Base-by-base conservation (phyloP, 2,888 invertebrate genomes). In the Plusia festucae region DNA sequence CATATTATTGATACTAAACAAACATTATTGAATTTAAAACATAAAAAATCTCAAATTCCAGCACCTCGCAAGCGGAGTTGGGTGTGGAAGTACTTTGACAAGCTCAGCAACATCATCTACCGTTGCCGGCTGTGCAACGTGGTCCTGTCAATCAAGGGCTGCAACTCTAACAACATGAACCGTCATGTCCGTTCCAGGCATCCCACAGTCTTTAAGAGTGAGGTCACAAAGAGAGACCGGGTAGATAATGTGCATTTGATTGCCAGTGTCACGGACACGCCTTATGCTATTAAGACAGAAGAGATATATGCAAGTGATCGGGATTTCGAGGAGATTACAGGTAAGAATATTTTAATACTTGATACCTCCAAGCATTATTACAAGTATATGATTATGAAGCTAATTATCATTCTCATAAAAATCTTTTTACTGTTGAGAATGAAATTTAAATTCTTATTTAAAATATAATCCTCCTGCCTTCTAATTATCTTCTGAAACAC, bases 1-100 rank as follows among this genome's bases (percentile, higher is more conserved):
- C n/a, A n/a, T n/a, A n/a, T n/a, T 24, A 24, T 3, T 24, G 5
- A 24, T 24, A 24, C 2, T 5, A 24, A 24, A 24, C 2, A 5
- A 3, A 24, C 24, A 24, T 24, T 2, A 24, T 18, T 9, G 11
- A 16, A 32, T 15, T 53, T n/a, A n/a, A n/a, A n/a, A 53, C 2
- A 16, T 16, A 6, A 18, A 34, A 16, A 2, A 11, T 54, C 16
- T 18, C 6, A 54, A 57, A 62, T 88, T 88, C 6, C 87, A 92
- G 94, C 87, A 8, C 85, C 87, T 30, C 89, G 93, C 44, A 92
- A 89, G 82, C 85, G 94, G 46, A 95, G 95, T 66, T 95, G 95
- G 95, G 93, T 95, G 0, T 95, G 95, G 95, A 94, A 95, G 63
- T 94, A 94, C 73, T 95, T 95, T 49, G 90, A 92, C 49, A 91